Conservation (phyloP, 2,113 vertebrate genomes). For the Pyxicephalus adspersus region DNA sequence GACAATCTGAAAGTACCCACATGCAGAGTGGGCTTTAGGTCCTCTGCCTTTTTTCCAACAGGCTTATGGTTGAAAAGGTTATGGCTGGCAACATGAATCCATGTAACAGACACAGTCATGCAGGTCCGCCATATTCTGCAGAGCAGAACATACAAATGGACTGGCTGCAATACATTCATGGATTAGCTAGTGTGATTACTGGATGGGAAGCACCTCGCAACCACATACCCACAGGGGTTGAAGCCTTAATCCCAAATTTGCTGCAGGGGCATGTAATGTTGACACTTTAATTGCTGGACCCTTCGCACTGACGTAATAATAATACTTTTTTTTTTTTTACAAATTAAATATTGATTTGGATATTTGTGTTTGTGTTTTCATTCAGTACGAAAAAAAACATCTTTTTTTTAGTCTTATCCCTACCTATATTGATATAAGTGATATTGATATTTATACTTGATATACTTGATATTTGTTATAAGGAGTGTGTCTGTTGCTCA, state of each 20-base stretch:
- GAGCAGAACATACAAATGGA: constrained; percentile 24
- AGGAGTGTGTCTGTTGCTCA: no score
- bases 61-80: constrained; percentile 14
- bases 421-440: no score
- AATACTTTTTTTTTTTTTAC: constrained; percentile 42
- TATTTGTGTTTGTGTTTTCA: constrained; percentile 1
- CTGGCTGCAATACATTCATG: neutral
- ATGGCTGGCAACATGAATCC: constrained; percentile 1
- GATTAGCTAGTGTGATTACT: neutral
- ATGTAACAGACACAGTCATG: neutral
- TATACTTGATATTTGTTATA: no score
- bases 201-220: constrained; percentile 10
- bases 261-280: constrained; percentile 18
- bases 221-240: constrained; percentile 34
- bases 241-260: constrained; percentile 50
- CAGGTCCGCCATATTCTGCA: constrained; percentile 28
- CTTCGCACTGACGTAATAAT: constrained; percentile 22
- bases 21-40: constrained; percentile 8
- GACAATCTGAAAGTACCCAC: constrained; percentile 46
- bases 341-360: constrained; percentile 50
- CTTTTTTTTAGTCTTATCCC: neutral
- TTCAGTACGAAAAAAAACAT: no score
- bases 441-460: no score
- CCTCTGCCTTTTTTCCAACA: neutral
- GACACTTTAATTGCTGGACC: constrained; percentile 16